Evolutionary conservation across 2,113 vertebrate species (phyloP), one percentile per base, ranked within the genome.

Genomic region (Apus apus): DNA sequence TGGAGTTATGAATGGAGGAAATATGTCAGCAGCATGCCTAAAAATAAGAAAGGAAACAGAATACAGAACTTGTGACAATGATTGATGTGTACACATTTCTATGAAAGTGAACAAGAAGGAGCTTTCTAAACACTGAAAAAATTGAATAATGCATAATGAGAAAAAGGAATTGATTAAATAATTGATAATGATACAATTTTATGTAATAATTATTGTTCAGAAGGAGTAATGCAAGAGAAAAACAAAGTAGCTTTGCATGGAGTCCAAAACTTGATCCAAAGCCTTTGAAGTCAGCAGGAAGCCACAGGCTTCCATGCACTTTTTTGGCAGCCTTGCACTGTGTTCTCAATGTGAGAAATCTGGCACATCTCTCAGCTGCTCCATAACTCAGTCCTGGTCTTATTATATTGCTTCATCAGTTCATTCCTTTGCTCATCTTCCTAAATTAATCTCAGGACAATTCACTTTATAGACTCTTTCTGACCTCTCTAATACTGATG

Each of bases 371-470:
- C 54, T 93, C 48, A n/a, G 48, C 20, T 91, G 48, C 58, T 94
- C 30, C 29, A 25, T 89, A 94, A 72, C 36, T 87, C 36, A 91
- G 74, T 79, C 22, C 11, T 13, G 22, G 9, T 46, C 51, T 83
- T 64, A 77, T 11, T 74, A n/a, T 40, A 76, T 8, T 91, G n/a
- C 11, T 89, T 85, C 50, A 66, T 48, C 29, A 79, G 36, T 80
- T 85, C 78, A 57, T 93, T 95, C 32, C 46, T 83, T 79, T 79
- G 46, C 66, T 27, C 26, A 73, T 91, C 54, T 82, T 89, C 34
- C 50, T 83, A 95, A 93, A 95, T 85, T 85, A 89, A 91, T 90
- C 85, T 91, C 81, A 91, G 51, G 60, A 73, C n/a, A 85, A 80
- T 91, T 81, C 30, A 20, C 43, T 89, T 87, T 87, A 91, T 76